Conservation (phyloP, 2,888 invertebrate species). For the Mythimna albipuncta region DNA sequence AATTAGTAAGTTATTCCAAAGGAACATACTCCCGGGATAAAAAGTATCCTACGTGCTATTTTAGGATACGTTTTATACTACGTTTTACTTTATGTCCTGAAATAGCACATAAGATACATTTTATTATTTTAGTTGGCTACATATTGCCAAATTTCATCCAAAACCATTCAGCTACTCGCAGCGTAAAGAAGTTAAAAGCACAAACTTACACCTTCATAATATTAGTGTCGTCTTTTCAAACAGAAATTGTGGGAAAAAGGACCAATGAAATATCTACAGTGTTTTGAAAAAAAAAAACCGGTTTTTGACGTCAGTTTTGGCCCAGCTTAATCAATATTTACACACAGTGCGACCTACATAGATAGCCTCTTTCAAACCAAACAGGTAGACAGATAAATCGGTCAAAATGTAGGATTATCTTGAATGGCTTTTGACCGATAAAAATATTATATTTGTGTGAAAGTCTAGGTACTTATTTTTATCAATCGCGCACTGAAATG, state of each 20-base stretch:
- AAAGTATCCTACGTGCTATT: too few species aligned
- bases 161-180: too few species aligned
- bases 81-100: too few species aligned
- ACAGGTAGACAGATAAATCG: constrained; percentile 6
- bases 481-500: not conserved
- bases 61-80: too few species aligned
- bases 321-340: constrained; percentile 19
- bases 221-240: not conserved
- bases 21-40: too few species aligned
- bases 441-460: constrained; percentile 7
- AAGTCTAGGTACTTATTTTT: constrained; percentile 1
- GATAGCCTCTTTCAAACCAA: constrained; percentile 19
- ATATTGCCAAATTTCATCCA: too few species aligned
- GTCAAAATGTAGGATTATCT: constrained; percentile 6
- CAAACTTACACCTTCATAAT: too few species aligned
- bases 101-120: too few species aligned
- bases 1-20: too few species aligned
- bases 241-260: not conserved
- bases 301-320: not conserved
- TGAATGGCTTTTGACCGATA: constrained; percentile 29
- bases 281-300: not conserved
- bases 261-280: not conserved
- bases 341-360: constrained; percentile 9
- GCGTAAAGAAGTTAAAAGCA: too few species aligned
- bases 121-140: too few species aligned